These are phyloP conservation scores for Trematomus bernacchii DNA, from an alignment of 2,797 vertebrate genomes.

Conservation along the genomic window DNA sequence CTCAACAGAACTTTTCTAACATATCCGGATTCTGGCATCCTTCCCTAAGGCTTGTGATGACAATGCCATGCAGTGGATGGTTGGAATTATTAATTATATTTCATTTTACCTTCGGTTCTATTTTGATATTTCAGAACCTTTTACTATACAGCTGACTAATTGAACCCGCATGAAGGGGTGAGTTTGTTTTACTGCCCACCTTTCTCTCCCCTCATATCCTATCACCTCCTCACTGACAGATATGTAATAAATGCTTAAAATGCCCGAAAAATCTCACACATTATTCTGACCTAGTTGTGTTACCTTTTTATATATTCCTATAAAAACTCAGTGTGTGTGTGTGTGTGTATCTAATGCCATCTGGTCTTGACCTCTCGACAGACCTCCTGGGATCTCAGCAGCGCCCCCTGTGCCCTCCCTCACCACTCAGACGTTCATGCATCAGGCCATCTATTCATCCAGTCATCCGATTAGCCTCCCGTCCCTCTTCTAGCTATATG, in stretches of 20 bases:
- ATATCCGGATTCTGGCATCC: too few relatives aligned
- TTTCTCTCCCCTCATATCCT: too few relatives aligned
- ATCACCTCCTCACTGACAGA: too few relatives aligned
- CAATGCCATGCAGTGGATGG: too few relatives aligned
- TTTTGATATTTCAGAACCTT: too few relatives aligned
- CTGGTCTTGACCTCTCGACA: slow-evolving; percentile 41
- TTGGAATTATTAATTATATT: too few relatives aligned
- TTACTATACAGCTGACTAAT: too few relatives aligned
- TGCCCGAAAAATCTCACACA: not conserved
- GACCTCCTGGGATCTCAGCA: slow-evolving; percentile 44
- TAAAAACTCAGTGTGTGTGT: not conserved
- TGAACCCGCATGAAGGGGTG: too few relatives aligned
- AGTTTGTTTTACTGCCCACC: too few relatives aligned
- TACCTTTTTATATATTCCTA: not conserved
- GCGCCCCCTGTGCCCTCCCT: slow-evolving; percentile 23
- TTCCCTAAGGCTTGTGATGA: too few relatives aligned
- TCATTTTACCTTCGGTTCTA: too few relatives aligned
- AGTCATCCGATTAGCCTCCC: slow-evolving; percentile 16
- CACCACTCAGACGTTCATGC: slow-evolving; percentile 22
- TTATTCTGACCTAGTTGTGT: not conserved
- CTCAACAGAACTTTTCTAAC: too few relatives aligned
- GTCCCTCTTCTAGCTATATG: slow-evolving; percentile 20
- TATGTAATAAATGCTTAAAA: not conserved
- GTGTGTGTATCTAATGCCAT: slow-evolving; percentile 48
- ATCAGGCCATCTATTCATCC: slow-evolving; percentile 42